Percentiles rank a stretch among this genome's conserved stretches.
phyloP scores from a whole-genome alignment of 2,113 vertebrate species.

The Anoura caudifer region DNA sequence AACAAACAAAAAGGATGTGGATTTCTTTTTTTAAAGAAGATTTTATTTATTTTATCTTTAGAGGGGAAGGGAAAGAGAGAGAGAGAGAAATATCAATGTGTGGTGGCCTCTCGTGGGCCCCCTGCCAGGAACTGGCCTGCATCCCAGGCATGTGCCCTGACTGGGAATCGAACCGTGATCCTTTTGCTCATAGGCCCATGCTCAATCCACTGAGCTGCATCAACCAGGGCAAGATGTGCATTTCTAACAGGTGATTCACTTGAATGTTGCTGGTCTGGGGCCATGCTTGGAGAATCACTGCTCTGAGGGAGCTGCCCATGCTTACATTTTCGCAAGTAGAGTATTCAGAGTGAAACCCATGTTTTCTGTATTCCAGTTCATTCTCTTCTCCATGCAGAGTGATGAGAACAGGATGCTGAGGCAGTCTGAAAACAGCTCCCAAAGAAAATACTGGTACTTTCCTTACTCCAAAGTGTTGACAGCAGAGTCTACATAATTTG shows the following conservation, averaged over 20 bases:
- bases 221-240: too few relatives aligned
- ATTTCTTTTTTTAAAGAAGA: too few relatives aligned
- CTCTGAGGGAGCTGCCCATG: rapidly evolving
- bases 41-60: too few relatives aligned
- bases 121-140: too few relatives aligned
- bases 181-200: too few relatives aligned
- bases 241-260: background rate
- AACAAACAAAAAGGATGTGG: background rate
- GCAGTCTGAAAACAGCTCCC: background rate
- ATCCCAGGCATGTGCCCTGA: too few relatives aligned
- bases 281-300: too few relatives aligned
- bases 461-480: background rate
- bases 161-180: too few relatives aligned
- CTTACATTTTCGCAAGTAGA: background rate
- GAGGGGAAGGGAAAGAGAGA: too few relatives aligned
- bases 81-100: too few relatives aligned
- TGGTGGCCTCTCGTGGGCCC: too few relatives aligned
- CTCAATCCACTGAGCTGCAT: too few relatives aligned
- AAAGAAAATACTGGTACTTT: background rate
- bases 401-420: background rate
- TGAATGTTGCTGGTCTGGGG: rapidly evolving
- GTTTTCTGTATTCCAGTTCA: background rate
- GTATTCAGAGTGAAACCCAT: background rate
- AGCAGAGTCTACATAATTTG: background rate
- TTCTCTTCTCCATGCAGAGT: background rate